Conservation (phyloP, 1,140 invertebrate species). For the Globodera rostochiensis region DNA sequence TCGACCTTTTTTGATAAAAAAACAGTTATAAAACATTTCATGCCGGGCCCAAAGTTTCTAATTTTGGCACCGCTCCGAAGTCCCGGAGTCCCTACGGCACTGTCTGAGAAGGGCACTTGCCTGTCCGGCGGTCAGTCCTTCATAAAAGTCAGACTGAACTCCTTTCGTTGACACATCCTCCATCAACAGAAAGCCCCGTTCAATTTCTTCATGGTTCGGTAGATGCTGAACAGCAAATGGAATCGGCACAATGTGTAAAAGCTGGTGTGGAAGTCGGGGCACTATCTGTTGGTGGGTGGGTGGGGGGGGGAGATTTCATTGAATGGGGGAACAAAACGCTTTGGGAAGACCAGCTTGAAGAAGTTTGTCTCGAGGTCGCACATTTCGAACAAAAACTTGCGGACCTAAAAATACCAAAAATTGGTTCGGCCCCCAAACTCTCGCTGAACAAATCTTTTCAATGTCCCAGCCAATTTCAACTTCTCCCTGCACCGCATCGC, state of each 20-base stretch:
- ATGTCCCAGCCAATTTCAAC: background rate
- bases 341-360: slow-evolving; percentile 7
- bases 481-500: background rate
- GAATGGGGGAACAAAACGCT: background rate
- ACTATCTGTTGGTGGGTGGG: slow-evolving; percentile 5
- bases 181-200: slow-evolving; percentile 20
- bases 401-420: background rate
- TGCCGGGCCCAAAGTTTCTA: too few relatives aligned
- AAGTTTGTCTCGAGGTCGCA: slow-evolving; percentile 14
- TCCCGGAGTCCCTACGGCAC: too few relatives aligned
- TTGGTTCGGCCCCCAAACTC: background rate
- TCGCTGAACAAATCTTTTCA: background rate
- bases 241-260: slow-evolving; percentile 13
- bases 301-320: background rate
- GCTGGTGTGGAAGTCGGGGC: background rate
- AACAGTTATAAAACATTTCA: too few relatives aligned
- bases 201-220: slow-evolving; percentile 10
- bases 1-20: slow-evolving; percentile 7
- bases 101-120: background rate
- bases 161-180: slow-evolving; percentile 24
- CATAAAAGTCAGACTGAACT: slow-evolving; percentile 11
- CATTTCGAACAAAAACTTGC: slow-evolving; percentile 17
- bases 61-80: too few relatives aligned
- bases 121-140: slow-evolving; percentile 21
- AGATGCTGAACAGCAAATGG: slow-evolving; percentile 4